Percentiles rank a stretch among this genome's conserved stretches.
phyloP scores from a whole-genome alignment of 53 echinoderm and acorn worm genomes.

The Antedon mediterranea region DNA sequence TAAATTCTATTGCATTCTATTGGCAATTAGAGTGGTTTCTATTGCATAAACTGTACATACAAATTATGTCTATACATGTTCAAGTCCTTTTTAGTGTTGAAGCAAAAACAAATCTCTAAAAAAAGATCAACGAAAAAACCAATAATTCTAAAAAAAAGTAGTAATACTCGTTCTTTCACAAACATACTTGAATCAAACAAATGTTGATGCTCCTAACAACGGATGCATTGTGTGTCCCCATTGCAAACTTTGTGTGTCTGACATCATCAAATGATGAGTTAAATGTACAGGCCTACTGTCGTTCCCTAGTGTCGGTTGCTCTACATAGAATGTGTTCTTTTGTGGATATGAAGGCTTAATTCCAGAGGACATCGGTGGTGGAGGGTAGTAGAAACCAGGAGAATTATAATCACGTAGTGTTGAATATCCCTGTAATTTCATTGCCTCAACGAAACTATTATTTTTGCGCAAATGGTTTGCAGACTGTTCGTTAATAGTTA shows the following conservation, averaged over 20 bases:
- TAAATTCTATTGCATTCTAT: too few relatives aligned
- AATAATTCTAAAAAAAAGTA: too few relatives aligned
- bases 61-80: too few relatives aligned
- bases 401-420: neutral
- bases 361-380: neutral
- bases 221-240: neutral
- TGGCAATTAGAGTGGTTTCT: too few relatives aligned
- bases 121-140: too few relatives aligned
- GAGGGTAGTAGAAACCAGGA: neutral
- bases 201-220: neutral
- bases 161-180: too few relatives aligned
- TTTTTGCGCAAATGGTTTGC: neutral
- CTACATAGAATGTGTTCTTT: neutral
- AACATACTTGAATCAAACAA: too few relatives aligned
- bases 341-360: neutral
- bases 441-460: neutral
- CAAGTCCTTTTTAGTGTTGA: too few relatives aligned
- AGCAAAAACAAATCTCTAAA: too few relatives aligned
- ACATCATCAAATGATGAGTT: neutral
- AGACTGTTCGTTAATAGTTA: neutral
- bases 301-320: neutral
- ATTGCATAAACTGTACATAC: too few relatives aligned
- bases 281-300: too few relatives aligned
- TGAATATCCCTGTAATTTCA: neutral
- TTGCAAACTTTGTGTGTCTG: neutral